A percentile compares a stretch with the other conserved stretches of the same genome.
Conservation (phyloP, 1,140 invertebrate species). For the Cyclina sinensis region DNA sequence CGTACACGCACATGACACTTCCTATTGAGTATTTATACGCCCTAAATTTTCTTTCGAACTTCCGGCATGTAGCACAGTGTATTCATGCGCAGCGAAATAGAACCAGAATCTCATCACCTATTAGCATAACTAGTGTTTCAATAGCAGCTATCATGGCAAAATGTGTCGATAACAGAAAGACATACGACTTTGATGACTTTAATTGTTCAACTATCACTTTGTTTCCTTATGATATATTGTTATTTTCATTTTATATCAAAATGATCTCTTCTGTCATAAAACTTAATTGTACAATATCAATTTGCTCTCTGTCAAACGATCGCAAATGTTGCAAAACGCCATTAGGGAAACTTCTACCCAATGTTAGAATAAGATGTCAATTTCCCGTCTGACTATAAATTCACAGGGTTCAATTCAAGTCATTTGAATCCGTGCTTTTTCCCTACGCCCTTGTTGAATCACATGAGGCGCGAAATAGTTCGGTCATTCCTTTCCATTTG, state of each 20-base stretch:
- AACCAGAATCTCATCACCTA: constrained; percentile 48
- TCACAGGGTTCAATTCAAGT: background rate
- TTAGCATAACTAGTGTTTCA: constrained; percentile 53
- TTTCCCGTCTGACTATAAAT: constrained; percentile 46
- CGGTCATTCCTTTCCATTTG: constrained; percentile 60
- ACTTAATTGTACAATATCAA: constrained; percentile 61
- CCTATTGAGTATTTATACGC: constrained; percentile 63
- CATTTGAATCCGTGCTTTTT: constrained; percentile 32
- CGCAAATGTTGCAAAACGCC: constrained; percentile 47
- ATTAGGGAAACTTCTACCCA: constrained; percentile 28
- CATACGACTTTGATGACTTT: constrained; percentile 37
- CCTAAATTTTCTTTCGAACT: constrained; percentile 52
- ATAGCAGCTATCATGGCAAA: constrained; percentile 14
- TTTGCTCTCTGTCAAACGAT: constrained; percentile 20
- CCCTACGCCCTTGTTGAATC: constrained; percentile 28
- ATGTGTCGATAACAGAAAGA: constrained; percentile 51
- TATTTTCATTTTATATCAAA: constrained; percentile 57
- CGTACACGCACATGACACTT: constrained; percentile 38
- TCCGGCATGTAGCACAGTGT: constrained; percentile 40
- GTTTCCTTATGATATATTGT: constrained; percentile 59
- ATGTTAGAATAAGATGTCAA: constrained; percentile 9
- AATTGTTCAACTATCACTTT: constrained; percentile 50
- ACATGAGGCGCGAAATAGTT: constrained; percentile 23
- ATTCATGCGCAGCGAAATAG: constrained; percentile 58
- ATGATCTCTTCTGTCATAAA: constrained; percentile 53